These are phyloP conservation scores for Catajapyx aquilonaris DNA, from an alignment of 1,140 invertebrate species.

Conservation along the genomic window DNA sequence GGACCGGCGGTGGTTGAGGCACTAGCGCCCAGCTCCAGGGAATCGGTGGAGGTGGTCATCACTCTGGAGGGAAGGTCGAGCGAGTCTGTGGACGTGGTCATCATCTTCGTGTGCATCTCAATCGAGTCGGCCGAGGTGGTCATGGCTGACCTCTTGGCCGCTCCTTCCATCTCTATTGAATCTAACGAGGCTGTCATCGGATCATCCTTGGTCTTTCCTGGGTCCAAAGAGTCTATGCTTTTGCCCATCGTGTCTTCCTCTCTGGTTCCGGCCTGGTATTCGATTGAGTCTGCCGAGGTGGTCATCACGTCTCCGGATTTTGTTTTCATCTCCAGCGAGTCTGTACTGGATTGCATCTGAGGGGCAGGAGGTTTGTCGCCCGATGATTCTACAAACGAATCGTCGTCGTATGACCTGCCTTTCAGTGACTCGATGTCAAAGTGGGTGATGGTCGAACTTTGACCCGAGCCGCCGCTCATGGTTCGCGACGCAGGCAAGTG, in stretches of 20 bases:
- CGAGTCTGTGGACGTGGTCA: conserved; percentile 22
- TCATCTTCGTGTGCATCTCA: conserved; percentile 21
- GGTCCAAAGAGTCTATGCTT: not conserved
- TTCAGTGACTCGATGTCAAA: conserved; percentile 13
- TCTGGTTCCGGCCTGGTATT: not conserved
- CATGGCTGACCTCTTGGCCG: conserved; percentile 21
- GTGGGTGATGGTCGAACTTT: conserved; percentile 10
- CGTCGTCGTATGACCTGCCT: conserved; percentile 13
- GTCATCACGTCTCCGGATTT: conserved; percentile 18
- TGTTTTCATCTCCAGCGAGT: conserved; percentile 32
- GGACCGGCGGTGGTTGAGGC: conserved; percentile 36
- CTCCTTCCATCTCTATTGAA: conserved; percentile 14
- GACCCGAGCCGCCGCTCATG: conserved; percentile 6
- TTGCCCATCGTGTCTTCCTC: conserved; percentile 1
- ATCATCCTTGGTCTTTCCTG: conserved; percentile 5
- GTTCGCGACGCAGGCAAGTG: conserved; percentile 3
- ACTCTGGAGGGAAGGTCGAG: conserved; percentile 21
- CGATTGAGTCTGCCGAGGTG: conserved; percentile 21
- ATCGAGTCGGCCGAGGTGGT: conserved; percentile 38
- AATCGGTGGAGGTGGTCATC: conserved; percentile 7
- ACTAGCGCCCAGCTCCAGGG: conserved; percentile 11
- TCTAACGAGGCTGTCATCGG: conserved; percentile 11
- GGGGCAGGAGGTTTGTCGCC: not conserved
- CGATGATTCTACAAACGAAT: conserved; percentile 17
- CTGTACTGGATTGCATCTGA: conserved; percentile 22